A percentile compares a stretch with the other conserved stretches of the same genome.
Evolutionary conservation across 2,888 invertebrate genomes (phyloP).

Genomic region (Drosophila stalkeri): DNA sequence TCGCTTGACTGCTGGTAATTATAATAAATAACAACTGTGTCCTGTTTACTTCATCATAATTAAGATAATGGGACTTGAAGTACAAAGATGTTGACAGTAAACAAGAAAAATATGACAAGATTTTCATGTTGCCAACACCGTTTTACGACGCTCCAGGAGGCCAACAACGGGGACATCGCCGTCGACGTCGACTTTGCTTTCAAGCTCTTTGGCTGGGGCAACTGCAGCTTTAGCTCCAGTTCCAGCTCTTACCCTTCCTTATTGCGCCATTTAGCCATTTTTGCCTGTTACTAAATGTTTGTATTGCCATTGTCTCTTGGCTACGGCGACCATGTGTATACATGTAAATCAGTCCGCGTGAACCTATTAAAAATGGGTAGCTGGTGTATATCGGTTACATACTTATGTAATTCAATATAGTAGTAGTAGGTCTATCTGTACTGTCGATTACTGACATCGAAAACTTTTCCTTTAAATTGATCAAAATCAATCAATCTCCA

Average conservation of each 20-base stretch:
- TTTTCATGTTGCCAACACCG: constrained; percentile 74
- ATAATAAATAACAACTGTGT: constrained; percentile 81
- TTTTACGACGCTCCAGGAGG: constrained; percentile 53
- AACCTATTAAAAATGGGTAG: not conserved
- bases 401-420: no score
- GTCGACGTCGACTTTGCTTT: constrained; percentile 27
- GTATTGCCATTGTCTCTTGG: constrained; percentile 61
- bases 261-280: constrained; percentile 61
- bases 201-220: constrained; percentile 56
- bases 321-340: constrained; percentile 25
- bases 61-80: constrained; percentile 81
- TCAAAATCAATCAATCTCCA: not conserved
- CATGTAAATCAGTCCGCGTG: constrained; percentile 30
- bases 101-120: constrained; percentile 81
- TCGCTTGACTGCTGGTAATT: constrained; percentile 77
- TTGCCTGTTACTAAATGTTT: constrained; percentile 59
- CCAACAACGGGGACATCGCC: constrained; percentile 5
- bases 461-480: no score
- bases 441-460: not conserved
- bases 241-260: constrained; percentile 4
- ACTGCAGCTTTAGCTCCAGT: constrained; percentile 21
- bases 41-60: constrained; percentile 82
- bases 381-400: not conserved
- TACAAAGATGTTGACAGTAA: constrained; percentile 81
- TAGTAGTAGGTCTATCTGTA: not conserved